Percentiles rank a stretch among this genome's conserved stretches.
Evolutionary conservation across 1,140 invertebrate genomes (phyloP).

Genomic region (Caenorhabditis remanei): DNA sequence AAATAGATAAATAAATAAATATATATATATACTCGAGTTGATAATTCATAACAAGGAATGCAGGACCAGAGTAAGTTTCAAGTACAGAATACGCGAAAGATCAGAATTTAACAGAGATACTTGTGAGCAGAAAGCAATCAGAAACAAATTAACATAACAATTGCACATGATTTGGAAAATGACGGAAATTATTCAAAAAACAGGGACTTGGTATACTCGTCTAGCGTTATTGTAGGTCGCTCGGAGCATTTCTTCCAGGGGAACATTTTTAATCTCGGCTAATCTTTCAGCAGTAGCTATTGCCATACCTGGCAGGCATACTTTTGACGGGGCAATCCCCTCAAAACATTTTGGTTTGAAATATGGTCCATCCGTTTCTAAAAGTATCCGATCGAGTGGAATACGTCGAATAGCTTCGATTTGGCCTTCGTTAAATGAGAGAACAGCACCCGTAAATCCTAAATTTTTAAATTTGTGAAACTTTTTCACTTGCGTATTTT

Average conservation of each 20-base stretch:
- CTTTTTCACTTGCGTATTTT: not conserved
- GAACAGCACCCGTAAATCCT: conserved; percentile 28
- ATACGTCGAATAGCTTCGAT: conserved; percentile 20
- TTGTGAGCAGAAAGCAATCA: not conserved
- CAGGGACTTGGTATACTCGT: conserved; percentile 2
- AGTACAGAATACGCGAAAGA: not conserved
- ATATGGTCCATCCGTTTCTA: conserved; percentile 53
- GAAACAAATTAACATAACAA: not conserved
- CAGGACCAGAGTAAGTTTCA: not conserved
- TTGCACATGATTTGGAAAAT: not conserved
- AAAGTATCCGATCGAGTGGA: conserved; percentile 36
- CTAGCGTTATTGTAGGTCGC: conserved; percentile 5
- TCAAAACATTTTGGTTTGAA: conserved; percentile 48
- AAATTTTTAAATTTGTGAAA: not conserved
- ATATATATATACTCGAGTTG: not conserved
- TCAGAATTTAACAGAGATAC: not conserved
- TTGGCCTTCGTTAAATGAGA: not conserved
- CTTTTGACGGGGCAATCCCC: not conserved
- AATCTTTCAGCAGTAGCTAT: conserved; percentile 1
- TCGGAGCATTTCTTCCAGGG: conserved; percentile 23
- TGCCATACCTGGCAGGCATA: conserved; percentile 15
- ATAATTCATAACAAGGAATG: not conserved
- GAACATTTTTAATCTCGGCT: not conserved
- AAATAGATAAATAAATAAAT: not conserved
- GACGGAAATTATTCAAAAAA: not conserved